A percentile compares a stretch with the other conserved stretches of the same genome.
phyloP scores from a whole-genome alignment of 2,888 invertebrate species.

The Drosophila buzzatii region DNA sequence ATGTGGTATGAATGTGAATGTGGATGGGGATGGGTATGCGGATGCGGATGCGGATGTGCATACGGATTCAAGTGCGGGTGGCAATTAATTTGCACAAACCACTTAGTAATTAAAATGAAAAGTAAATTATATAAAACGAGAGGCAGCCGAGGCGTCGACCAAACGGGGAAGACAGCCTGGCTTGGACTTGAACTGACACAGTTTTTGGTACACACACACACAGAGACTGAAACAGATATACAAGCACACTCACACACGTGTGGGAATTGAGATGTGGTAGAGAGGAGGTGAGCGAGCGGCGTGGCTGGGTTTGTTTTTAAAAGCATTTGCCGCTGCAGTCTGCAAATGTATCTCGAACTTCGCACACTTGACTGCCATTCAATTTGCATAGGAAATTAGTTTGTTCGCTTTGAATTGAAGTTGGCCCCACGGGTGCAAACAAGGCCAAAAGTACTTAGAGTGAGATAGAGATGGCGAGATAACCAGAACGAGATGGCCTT shows the following conservation, averaged over 20 bases:
- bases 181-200: conserved; percentile 58
- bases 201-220: conserved; percentile 35
- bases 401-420: conserved; percentile 82
- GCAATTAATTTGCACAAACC: conserved; percentile 78
- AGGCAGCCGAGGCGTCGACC: conserved; percentile 8
- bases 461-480: conserved; percentile 8
- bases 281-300: background rate
- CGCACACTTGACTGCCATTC: conserved; percentile 83
- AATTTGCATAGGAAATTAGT: conserved; percentile 84
- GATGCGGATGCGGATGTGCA: conserved; percentile 5
- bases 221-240: background rate
- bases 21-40: no score
- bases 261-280: background rate
- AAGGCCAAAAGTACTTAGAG: conserved; percentile 69
- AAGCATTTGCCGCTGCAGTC: conserved; percentile 74
- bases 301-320: conserved; percentile 61
- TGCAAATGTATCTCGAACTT: conserved; percentile 80
- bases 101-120: conserved; percentile 79
- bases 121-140: conserved; percentile 72
- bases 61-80: conserved; percentile 44
- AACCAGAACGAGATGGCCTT: conserved; percentile 6
- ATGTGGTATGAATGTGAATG: background rate
- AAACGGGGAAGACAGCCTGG: conserved; percentile 14
- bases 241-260: conserved; percentile 2
- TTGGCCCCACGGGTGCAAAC: conserved; percentile 77